Percentiles rank a stretch among this genome's conserved stretches.
Evolutionary conservation across 1,140 invertebrate genomes (phyloP).

Genomic region (Elymnias hypermnestra): DNA sequence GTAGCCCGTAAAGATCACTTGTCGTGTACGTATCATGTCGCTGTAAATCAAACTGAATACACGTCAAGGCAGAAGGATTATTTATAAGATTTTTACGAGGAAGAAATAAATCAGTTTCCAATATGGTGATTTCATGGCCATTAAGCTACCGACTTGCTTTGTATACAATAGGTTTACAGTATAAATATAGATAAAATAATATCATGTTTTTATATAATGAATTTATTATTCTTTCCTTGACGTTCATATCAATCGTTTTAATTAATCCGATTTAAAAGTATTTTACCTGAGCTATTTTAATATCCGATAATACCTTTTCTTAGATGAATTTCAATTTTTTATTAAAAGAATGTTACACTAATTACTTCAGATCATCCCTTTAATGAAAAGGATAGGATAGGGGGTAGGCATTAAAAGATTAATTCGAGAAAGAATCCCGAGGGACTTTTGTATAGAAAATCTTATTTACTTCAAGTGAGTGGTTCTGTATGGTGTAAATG

Average conservation of each 20-base stretch:
- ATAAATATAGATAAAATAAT: too few relatives aligned
- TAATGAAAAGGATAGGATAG: constrained; percentile 47
- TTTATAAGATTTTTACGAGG: too few relatives aligned
- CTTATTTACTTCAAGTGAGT: constrained; percentile 64
- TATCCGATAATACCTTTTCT: neutral
- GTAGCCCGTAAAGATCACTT: too few relatives aligned
- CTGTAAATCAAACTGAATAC: neutral
- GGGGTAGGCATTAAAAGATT: constrained; percentile 64
- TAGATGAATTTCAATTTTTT: neutral
- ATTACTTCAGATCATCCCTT: constrained; percentile 50
- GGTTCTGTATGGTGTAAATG: constrained; percentile 25
- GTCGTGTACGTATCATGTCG: neutral
- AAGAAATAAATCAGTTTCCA: too few relatives aligned
- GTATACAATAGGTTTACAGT: neutral
- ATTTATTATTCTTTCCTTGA: too few relatives aligned
- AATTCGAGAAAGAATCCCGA: constrained; percentile 57
- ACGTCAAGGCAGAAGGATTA: neutral
- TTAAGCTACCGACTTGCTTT: neutral
- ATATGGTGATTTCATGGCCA: neutral
- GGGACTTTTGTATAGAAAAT: constrained; percentile 66
- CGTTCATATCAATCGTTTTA: too few relatives aligned
- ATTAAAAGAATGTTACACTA: constrained; percentile 33
- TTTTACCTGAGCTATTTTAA: neutral
- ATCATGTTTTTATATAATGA: too few relatives aligned
- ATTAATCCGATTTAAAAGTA: too few relatives aligned